These are phyloP conservation scores for Ondatra zibethicus DNA, from an alignment of 2,113 vertebrate species.

Conservation along the genomic window DNA sequence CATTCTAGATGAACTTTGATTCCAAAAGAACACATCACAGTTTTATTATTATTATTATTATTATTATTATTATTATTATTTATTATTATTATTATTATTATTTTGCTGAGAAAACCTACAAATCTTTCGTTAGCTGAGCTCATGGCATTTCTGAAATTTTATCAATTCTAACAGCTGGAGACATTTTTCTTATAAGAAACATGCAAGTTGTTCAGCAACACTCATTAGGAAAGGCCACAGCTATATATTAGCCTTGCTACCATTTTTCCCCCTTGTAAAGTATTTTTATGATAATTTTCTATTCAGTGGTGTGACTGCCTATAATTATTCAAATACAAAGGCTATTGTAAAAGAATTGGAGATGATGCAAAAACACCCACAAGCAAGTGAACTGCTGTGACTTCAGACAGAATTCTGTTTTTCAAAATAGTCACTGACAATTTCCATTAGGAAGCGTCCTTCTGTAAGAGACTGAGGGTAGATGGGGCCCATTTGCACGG, in stretches of 20 bases:
- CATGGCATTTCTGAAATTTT: slow-evolving; percentile 84
- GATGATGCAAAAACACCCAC: slow-evolving; percentile 64
- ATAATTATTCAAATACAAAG: slow-evolving; percentile 76
- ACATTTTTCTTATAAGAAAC: slow-evolving; percentile 83
- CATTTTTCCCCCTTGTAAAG: slow-evolving; percentile 64
- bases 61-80: slow-evolving; percentile 80
- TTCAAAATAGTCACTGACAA: slow-evolving; percentile 60
- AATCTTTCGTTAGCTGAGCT: slow-evolving; percentile 82
- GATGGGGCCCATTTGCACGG: slow-evolving; percentile 8
- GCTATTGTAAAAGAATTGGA: slow-evolving; percentile 68
- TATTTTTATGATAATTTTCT: slow-evolving; percentile 76
- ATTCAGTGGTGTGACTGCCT: slow-evolving; percentile 72
- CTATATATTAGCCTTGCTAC: slow-evolving; percentile 77
- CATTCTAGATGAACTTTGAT: slow-evolving; percentile 80
- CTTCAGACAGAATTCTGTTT: slow-evolving; percentile 38
- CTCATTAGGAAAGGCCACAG: slow-evolving; percentile 81
- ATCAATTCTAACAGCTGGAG: slow-evolving; percentile 87
- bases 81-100: slow-evolving; percentile 65
- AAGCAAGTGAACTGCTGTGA: slow-evolving; percentile 65
- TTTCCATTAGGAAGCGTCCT: slow-evolving; percentile 50
- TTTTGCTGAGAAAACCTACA: slow-evolving; percentile 82
- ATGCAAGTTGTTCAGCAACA: slow-evolving; percentile 80
- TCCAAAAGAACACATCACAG: slow-evolving; percentile 75
- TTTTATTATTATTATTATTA: slow-evolving; percentile 53
- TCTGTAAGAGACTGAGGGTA: neutral